Evolutionary conservation across 2,797 vertebrate genomes (phyloP), one percentile per base, ranked within the genome.

Genomic region (Hippoglossus hippoglossus): DNA sequence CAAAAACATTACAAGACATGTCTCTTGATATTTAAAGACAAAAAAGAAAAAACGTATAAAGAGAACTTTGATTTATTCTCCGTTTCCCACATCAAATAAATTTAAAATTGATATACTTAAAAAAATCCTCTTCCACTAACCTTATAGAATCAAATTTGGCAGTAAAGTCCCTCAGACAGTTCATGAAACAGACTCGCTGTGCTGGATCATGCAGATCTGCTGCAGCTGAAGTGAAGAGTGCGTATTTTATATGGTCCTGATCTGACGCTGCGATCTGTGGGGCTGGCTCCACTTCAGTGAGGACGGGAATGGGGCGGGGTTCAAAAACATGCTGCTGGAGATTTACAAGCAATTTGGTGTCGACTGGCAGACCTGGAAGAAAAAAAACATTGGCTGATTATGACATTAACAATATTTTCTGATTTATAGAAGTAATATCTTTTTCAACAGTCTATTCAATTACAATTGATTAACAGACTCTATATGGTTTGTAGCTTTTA

Each of bases 231-330:
- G 71, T 58, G 72, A 77, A 71, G 73, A 81, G 71, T 52, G 39
- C 15, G 41, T 89, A 75, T 82, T 89, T 86, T 87, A 91, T 87
- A 87, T 73, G 69, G 72, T 73, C 72, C 83, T 86, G 63, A 84
- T 85, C 82, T 88, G 80, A 80, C 47, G 67, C 81, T 85, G 86
- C 71, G 52, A 77, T 84, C 71, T 79, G 74, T 76, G 87, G 69
- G 77, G 72, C 80, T 71, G 74, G 55, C 80, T 88, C 75, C 67
- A 83, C 73, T 82, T 83, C 77, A 86, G 70, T 80, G 81, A 80
- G 60, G 80, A 71, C 22, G 11, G 71, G 61, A 84, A 80, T 80
- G 89, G 92, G 47, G 91, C 24, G 90, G 91, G 68, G 90, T 84
- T 88, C 16, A 46, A 5, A 46, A 67, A 69, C 77, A 69, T 69